Conservation (phyloP, 2,113 vertebrate genomes). For the Zapornia atra region DNA sequence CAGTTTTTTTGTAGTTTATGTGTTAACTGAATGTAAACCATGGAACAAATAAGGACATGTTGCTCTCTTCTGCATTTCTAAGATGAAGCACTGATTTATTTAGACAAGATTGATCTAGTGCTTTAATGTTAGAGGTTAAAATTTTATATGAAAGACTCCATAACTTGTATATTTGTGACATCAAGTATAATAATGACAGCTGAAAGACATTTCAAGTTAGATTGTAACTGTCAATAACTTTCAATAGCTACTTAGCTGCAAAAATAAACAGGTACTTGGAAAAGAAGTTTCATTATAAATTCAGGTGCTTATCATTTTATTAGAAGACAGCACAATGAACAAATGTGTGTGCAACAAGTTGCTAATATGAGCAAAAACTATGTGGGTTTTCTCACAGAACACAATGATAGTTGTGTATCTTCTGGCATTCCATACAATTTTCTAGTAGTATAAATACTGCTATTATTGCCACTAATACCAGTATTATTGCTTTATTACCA, state of each 20-base stretch:
- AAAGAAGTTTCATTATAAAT: background rate
- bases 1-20: background rate
- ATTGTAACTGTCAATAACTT: background rate
- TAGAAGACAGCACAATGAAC: background rate
- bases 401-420: background rate
- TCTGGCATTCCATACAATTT: background rate
- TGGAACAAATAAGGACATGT: background rate
- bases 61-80: background rate
- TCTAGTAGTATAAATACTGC: background rate
- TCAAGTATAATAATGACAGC: background rate
- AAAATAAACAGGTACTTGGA: background rate
- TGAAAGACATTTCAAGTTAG: background rate
- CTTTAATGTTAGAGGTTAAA: background rate
- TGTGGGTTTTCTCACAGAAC: background rate
- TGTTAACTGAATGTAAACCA: background rate
- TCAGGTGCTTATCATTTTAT: background rate
- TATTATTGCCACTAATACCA: background rate
- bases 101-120: background rate
- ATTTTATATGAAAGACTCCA: background rate
- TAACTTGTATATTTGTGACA: background rate
- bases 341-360: background rate
- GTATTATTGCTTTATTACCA: background rate
- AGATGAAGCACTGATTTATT: background rate
- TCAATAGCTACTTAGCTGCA: background rate
- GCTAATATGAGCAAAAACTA: background rate